A percentile compares a stretch with the other conserved stretches of the same genome.
Conservation (phyloP, 2,888 invertebrate genomes). For the Latrodectus elegans region DNA sequence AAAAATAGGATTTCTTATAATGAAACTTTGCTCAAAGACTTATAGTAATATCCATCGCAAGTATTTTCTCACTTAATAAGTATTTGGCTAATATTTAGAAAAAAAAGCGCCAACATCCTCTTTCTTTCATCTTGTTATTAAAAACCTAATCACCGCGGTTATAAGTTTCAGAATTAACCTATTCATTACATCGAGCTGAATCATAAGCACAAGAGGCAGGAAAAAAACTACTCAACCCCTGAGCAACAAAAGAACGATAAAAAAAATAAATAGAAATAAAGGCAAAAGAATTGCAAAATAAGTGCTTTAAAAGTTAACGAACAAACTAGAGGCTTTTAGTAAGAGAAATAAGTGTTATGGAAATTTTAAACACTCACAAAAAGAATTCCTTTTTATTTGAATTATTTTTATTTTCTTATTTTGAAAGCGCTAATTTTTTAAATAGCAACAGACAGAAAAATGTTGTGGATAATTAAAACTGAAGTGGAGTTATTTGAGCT, state of each 20-base stretch:
- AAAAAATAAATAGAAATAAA: constrained; percentile 31
- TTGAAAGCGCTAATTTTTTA: constrained; percentile 10
- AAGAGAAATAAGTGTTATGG: constrained; percentile 45
- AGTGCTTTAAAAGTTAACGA: constrained; percentile 28
- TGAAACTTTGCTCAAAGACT: background rate
- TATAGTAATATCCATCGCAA: constrained; percentile 2
- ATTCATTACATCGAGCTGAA: constrained; percentile 35
- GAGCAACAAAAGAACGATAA: constrained; percentile 21
- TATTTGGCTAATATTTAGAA: constrained; percentile 26
- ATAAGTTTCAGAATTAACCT: constrained; percentile 52
- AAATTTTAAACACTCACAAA: constrained; percentile 55
- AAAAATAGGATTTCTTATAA: too few species aligned
- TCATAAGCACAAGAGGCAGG: constrained; percentile 11
- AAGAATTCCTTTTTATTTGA: constrained; percentile 21
- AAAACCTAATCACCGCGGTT: constrained; percentile 38
- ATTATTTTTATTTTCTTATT: constrained; percentile 17
- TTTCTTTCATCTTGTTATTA: constrained; percentile 27
- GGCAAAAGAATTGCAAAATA: background rate
- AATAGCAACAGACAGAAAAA: constrained; percentile 38
- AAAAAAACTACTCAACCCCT: constrained; percentile 5
- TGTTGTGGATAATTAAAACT: constrained; percentile 52
- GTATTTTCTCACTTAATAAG: background rate
- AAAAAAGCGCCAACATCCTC: background rate
- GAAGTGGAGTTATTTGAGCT: constrained; percentile 28
- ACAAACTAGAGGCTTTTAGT: constrained; percentile 5